Percentiles rank a stretch among this genome's conserved stretches.
Conservation (phyloP, 2,113 vertebrate species). For the Hypocryptadius cinnamomeus region DNA sequence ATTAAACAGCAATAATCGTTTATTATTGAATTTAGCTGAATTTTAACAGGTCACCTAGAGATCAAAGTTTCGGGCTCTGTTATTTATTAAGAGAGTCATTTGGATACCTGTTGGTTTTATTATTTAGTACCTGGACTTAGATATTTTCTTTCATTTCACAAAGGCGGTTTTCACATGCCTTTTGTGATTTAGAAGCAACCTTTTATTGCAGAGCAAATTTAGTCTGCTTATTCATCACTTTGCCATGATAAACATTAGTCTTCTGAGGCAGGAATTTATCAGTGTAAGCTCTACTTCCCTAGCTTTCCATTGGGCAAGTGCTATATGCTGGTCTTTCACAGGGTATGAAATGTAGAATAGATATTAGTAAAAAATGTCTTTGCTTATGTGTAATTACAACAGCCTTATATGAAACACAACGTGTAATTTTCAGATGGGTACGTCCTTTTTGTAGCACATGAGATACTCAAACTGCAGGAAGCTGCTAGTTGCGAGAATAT, state of each 20-base stretch:
- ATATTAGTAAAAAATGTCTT: neutral
- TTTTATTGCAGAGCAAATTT: neutral
- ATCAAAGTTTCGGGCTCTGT: neutral
- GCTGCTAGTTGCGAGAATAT: neutral
- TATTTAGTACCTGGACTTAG: neutral
- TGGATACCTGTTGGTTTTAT: neutral
- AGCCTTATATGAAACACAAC: neutral
- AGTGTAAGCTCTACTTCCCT: neutral
- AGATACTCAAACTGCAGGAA: neutral
- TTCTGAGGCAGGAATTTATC: neutral
- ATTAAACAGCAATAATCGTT: constrained; percentile 1
- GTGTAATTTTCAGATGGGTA: neutral
- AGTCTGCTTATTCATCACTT: neutral
- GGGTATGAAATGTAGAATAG: neutral
- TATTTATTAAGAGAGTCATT: neutral
- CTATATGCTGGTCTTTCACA: neutral
- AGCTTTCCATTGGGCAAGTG: neutral
- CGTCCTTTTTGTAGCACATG: neutral
- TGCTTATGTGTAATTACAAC: neutral
- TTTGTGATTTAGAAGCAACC: neutral
- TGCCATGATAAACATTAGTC: neutral
- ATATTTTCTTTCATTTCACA: neutral
- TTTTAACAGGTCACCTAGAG: neutral
- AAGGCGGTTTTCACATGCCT: neutral
- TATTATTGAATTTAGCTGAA: neutral